These are phyloP conservation scores for Furcifer pardalis DNA, from an alignment of 2,797 vertebrate species.

Conservation along the genomic window DNA sequence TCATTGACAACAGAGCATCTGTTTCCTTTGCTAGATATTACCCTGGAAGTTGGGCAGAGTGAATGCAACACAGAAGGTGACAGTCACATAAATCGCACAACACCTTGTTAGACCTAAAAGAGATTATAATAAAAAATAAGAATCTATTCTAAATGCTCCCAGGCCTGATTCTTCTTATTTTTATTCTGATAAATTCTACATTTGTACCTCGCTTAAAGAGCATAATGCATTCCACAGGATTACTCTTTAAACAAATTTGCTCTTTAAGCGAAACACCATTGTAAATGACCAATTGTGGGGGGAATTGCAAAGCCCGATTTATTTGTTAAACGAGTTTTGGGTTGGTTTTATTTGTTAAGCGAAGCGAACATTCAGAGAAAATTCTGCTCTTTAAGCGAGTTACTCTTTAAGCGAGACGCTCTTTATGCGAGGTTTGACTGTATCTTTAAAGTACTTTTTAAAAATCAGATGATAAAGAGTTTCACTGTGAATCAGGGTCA, in stretches of 20 bases:
- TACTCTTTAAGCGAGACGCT: too few species aligned
- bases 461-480: not conserved
- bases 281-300: too few species aligned
- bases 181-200: not conserved
- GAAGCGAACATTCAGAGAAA: too few species aligned
- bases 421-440: too few species aligned
- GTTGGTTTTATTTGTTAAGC: too few species aligned
- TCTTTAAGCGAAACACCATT: too few species aligned
- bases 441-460: not conserved
- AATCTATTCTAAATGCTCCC: not conserved
- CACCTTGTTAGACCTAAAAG: not conserved
- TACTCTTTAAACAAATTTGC: too few species aligned
- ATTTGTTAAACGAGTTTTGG: too few species aligned
- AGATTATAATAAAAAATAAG: not conserved
- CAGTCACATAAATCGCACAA: not conserved
- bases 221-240: too few species aligned
- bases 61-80: not conserved
- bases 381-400: too few species aligned
- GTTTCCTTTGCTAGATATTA: not conserved
- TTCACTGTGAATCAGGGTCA: slow-evolving; percentile 23
- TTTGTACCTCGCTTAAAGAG: too few species aligned
- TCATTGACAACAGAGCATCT: not conserved
- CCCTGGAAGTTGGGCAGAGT: not conserved
- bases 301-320: too few species aligned
- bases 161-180: not conserved